Base-by-base conservation (phyloP, 1,140 invertebrate species). In the Drosophila tani region DNA sequence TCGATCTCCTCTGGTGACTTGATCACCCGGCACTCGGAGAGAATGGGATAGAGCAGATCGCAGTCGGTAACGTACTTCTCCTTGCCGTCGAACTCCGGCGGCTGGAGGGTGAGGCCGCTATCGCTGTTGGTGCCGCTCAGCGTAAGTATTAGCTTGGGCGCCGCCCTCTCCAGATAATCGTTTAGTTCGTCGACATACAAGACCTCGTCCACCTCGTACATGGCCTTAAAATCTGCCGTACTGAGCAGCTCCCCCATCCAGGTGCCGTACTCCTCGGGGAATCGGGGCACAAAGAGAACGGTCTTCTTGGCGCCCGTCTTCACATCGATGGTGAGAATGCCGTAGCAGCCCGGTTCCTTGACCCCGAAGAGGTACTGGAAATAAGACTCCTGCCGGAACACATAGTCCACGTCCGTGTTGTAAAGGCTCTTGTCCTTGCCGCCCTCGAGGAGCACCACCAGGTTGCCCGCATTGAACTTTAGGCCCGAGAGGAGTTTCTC, bases 1-100 rank as follows among this genome's bases (percentile, higher is more conserved):
- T 98, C 96, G 15, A 99, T 94, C 93, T 99, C 99, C 75, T 95
- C 93, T 3, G 95, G 94, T 0, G 98, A 97, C 92, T 99, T 99
- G 79, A 98, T 96, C 1, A 99, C 98, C 46, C 98, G 96, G 80
- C 96, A 96, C 93, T 98, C 97, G 17, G 96, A 94, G 69, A 98
- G 96, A 78, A 96, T 95, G 15, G 96, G 96, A 93, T 97, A 96
- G 38, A 98, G 93, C 58, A 95, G 92, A 78, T 94, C 93, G 81
- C 96, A 97, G 83, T 98, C 94, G 2, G 97, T 95, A 63, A 95
- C 94, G 91, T 94, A 98, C 96, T 96, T 94, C 57, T 95, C 94
- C 81, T 99, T 98, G 46, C 97, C 98, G 66, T 96, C 95, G 94
- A 99, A 99, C 19, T 94, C 93, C 12, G 97, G 96, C 93, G 97